phyloP scores from a whole-genome alignment of 2,888 invertebrate genomes.

The Cephus pygmeus region DNA sequence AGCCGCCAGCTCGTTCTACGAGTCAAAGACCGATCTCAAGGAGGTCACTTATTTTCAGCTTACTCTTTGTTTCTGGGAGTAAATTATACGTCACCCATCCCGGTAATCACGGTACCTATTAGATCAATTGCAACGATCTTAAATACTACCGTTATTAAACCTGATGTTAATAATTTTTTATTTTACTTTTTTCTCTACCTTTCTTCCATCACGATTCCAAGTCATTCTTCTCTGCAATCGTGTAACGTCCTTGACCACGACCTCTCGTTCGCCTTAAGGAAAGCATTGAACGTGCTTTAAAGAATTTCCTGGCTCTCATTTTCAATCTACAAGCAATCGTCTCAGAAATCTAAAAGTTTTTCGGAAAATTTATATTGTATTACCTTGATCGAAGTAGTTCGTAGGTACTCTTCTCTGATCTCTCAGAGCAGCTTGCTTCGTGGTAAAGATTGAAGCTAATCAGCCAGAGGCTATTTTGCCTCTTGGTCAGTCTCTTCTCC shows the following conservation, averaged over 20 bases:
- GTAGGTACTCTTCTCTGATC: background rate
- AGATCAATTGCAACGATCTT: background rate
- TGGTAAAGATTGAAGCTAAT: background rate
- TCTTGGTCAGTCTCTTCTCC: background rate
- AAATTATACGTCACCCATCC: background rate
- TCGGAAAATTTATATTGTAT: background rate
- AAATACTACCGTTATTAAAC: background rate
- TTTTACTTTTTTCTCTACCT: background rate
- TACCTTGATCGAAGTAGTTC: background rate
- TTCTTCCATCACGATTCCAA: background rate
- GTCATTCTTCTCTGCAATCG: background rate
- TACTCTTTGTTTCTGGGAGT: conserved; percentile 40
- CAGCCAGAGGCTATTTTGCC: background rate
- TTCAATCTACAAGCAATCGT: background rate
- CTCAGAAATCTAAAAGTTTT: background rate
- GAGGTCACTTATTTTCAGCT: conserved; percentile 61
- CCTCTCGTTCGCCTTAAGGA: background rate
- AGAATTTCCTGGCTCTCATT: background rate
- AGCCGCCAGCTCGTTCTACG: conserved; percentile 43
- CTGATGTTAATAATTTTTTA: background rate
- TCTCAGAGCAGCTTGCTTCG: background rate
- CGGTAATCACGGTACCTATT: background rate
- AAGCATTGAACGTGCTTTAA: background rate
- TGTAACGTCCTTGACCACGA: background rate
- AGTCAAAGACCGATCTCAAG: conserved; percentile 67